Evolutionary conservation across 1,140 invertebrate species (phyloP), one percentile per base, ranked within the genome.

Genomic region (Bombus confusus): DNA sequence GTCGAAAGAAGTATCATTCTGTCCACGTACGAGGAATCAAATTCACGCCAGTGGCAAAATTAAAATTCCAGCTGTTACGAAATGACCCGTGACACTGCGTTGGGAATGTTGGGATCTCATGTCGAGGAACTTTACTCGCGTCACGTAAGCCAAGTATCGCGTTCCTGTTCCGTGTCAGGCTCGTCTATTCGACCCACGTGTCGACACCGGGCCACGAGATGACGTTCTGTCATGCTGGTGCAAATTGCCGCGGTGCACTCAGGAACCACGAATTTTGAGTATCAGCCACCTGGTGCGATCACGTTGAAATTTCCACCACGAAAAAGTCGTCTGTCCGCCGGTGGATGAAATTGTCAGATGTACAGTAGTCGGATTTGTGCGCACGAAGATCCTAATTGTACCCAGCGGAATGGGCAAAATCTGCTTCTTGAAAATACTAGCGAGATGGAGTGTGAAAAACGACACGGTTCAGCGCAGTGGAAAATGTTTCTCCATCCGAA

Each of bases 151-250:
- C n/a, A 37, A 74, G 57, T 64, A 62, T 74, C 39, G 22, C 71
- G 52, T n/a, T 52, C 79, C 72, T 81, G 68, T 41, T 73, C 15
- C 52, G 9, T 28, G 80, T 75, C 80, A 28, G 47, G 12, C 57
- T 82, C 71, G 28, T 47, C 57, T 47, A 47, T 82, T 62, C 57
- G 39, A 37, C 3, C 47, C 78, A 71, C 82, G 34, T 68, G 59
- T 57, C 82, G 66, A 74, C 57, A 18, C 83, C 83, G 71, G 13
- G n/a, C 68, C 43, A 25, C 52, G 76, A 52, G 37, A n/a, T 52
- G 77, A 80, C 57, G 83, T 75, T 47, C 37, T 37, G 31, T 82
- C 80, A 74, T 47, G 57, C 9, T 31, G 10, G 22, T 28, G 71
- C 57, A 47, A 64, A 81, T 81, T 81, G 25, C 52, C 12, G 1